phyloP scores from a whole-genome alignment of 2,113 vertebrate species.

The Gracilinanus agilis region DNA sequence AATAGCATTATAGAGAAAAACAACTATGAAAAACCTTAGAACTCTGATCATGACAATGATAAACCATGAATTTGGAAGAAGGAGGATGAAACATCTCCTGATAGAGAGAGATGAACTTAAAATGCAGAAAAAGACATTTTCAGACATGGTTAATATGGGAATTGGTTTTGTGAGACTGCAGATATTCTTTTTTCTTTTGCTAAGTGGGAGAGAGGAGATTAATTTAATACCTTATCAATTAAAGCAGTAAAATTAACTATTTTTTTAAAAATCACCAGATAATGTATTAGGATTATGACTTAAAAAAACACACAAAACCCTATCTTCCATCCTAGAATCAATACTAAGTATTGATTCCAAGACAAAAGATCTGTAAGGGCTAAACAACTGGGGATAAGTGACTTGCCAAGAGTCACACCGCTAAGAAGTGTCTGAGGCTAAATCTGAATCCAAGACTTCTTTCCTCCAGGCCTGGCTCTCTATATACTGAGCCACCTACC shows the following conservation, averaged over 20 bases:
- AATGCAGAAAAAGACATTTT: not conserved
- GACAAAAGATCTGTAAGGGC: too few species aligned
- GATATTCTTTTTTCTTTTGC: not conserved
- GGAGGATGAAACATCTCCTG: not conserved
- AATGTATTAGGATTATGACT: not conserved
- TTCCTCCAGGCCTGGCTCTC: too few species aligned
- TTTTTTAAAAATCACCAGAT: not conserved
- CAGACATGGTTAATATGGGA: not conserved
- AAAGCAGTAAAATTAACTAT: not conserved
- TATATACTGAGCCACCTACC: too few species aligned
- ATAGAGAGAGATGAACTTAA: not conserved
- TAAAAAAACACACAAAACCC: too few species aligned
- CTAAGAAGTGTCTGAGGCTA: too few species aligned
- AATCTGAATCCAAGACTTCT: too few species aligned
- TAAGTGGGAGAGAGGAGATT: not conserved
- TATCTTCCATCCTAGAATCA: too few species aligned
- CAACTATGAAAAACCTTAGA: not conserved
- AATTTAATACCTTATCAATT: not conserved
- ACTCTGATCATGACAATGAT: not conserved
- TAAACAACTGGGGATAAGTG: too few species aligned
- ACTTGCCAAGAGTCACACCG: too few species aligned
- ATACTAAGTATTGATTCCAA: too few species aligned
- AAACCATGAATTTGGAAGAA: not conserved
- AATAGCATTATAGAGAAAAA: not conserved
- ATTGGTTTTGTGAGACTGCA: not conserved